Evolutionary conservation across 2,888 invertebrate genomes (phyloP).

Genomic region (Neoscelio sp.): DNA sequence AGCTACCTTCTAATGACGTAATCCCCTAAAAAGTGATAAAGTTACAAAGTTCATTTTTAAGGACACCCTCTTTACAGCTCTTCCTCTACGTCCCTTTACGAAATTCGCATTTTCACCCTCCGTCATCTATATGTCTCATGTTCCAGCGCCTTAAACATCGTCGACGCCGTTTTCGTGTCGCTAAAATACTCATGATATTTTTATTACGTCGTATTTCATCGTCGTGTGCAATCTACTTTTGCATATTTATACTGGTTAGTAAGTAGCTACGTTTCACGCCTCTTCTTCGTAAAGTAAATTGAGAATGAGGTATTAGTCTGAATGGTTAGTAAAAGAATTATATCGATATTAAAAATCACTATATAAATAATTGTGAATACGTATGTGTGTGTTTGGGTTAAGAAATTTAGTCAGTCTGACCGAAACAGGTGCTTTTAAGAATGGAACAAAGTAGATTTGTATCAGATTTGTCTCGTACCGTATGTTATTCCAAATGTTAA

Average conservation of each 20-base stretch:
- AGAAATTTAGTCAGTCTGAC: no score
- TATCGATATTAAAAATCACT: not conserved
- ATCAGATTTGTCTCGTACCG: no score
- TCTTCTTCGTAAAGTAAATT: slow-evolving; percentile 54
- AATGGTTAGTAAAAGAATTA: slow-evolving; percentile 30
- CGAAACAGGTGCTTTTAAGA: no score
- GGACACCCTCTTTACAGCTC: slow-evolving; percentile 69
- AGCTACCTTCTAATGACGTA: slow-evolving; percentile 75
- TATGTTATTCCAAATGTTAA: no score
- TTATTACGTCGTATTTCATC: slow-evolving; percentile 80
- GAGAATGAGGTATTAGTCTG: slow-evolving; percentile 24
- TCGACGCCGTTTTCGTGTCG: slow-evolving; percentile 71
- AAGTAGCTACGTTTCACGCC: slow-evolving; percentile 72
- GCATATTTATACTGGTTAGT: slow-evolving; percentile 78
- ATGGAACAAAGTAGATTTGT: no score
- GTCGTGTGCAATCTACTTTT: slow-evolving; percentile 75
- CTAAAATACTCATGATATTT: slow-evolving; percentile 77
- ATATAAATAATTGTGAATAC: no score
- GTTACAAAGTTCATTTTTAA: slow-evolving; percentile 80
- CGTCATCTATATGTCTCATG: slow-evolving; percentile 65
- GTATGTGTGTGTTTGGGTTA: no score
- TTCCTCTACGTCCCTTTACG: slow-evolving; percentile 46
- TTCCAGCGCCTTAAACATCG: slow-evolving; percentile 61
- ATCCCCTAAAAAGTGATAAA: slow-evolving; percentile 80
- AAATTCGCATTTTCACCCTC: slow-evolving; percentile 66